Percentiles rank a stretch among this genome's conserved stretches.
Evolutionary conservation across 2,888 invertebrate species (phyloP).

Genomic region (Stenurella melanura): DNA sequence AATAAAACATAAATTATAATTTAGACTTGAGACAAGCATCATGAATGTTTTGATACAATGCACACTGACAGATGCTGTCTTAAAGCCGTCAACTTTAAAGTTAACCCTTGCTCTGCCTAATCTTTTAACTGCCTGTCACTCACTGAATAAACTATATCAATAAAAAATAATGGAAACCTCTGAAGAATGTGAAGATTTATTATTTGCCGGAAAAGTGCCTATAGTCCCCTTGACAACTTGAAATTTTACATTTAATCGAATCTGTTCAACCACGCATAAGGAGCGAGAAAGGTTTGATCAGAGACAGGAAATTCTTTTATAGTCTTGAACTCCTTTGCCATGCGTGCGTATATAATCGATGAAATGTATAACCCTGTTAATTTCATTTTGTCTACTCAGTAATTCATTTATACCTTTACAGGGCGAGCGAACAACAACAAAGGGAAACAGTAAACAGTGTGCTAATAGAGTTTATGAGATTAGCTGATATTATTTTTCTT

Average conservation of each 20-base stretch:
- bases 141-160: neutral
- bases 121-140: slow-evolving; percentile 17
- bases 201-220: neutral
- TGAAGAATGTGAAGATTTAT: neutral
- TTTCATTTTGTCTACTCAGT: neutral
- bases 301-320: neutral
- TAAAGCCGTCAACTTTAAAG: slow-evolving; percentile 32
- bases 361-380: neutral
- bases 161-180: slow-evolving; percentile 4
- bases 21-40: slow-evolving; percentile 16
- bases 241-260: neutral
- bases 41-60: slow-evolving; percentile 42
- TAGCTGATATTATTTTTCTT: too few relatives aligned
- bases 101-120: slow-evolving; percentile 42
- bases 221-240: neutral
- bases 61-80: slow-evolving; percentile 41
- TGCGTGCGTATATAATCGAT: neutral
- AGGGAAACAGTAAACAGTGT: too few relatives aligned
- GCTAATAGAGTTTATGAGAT: too few relatives aligned
- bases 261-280: slow-evolving; percentile 5
- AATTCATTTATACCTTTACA: too few relatives aligned
- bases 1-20: neutral
- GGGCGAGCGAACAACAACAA: too few relatives aligned
- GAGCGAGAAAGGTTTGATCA: neutral
- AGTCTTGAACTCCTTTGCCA: neutral